Evolutionary conservation across 35 echinoderm and acorn worm genomes (phyloP).

Genomic region (Chiridota heheva): DNA sequence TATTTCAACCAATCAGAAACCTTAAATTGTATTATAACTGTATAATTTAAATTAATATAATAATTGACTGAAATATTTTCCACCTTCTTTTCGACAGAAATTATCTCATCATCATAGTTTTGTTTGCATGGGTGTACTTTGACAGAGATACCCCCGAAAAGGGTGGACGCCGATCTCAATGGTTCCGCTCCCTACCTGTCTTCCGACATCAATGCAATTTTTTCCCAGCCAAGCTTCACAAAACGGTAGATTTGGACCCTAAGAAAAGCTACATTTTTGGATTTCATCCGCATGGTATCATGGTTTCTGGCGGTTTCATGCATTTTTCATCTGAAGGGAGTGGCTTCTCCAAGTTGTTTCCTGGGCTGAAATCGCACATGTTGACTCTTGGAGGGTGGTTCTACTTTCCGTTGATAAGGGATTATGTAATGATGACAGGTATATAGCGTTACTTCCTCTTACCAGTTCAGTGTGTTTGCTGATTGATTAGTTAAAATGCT

Average conservation of each 20-base stretch:
- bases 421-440: constrained; percentile 80
- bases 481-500: too few relatives aligned
- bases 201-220: constrained; percentile 23
- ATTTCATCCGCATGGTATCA: constrained; percentile 90
- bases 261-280: constrained; percentile 67
- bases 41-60: too few relatives aligned
- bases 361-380: constrained; percentile 61
- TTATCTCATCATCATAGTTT: constrained; percentile 61
- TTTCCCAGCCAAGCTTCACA: constrained; percentile 44
- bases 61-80: neutral
- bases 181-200: constrained; percentile 26
- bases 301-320: constrained; percentile 66
- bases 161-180: constrained; percentile 58
- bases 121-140: constrained; percentile 41
- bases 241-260: constrained; percentile 71
- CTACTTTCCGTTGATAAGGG: constrained; percentile 68
- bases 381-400: constrained; percentile 79
- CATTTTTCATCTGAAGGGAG: constrained; percentile 74
- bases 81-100: constrained; percentile 16
- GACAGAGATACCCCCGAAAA: constrained; percentile 61
- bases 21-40: too few relatives aligned
- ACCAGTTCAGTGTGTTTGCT: too few relatives aligned
- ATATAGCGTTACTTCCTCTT: too few relatives aligned
- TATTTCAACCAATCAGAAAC: too few relatives aligned
- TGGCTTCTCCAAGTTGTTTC: constrained; percentile 55